These are phyloP conservation scores for Haemorhous mexicanus DNA, from an alignment of 2,113 vertebrate genomes.

Conservation along the genomic window DNA sequence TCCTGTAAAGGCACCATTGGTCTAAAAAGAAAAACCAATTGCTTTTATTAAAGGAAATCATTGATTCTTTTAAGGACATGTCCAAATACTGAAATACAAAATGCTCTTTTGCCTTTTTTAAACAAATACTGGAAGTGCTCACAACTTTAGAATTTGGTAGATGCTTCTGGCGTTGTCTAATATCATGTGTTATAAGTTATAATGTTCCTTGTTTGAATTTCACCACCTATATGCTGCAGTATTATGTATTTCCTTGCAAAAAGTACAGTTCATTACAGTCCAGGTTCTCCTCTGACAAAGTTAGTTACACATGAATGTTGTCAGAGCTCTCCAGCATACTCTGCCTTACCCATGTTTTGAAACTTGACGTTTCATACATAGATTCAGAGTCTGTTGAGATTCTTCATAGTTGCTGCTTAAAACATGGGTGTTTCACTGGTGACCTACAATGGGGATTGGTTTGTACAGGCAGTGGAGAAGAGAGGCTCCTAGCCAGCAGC, in stretches of 20 bases:
- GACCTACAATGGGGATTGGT: not conserved
- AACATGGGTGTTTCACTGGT: slow-evolving; percentile 4
- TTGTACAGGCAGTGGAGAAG: slow-evolving; percentile 30
- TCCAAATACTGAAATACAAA: not conserved
- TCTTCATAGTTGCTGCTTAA: slow-evolving; percentile 14
- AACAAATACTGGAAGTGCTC: not conserved
- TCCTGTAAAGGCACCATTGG: not conserved
- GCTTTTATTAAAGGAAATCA: slow-evolving; percentile 4
- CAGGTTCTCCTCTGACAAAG: not conserved
- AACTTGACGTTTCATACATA: not conserved
- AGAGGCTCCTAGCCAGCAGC: slow-evolving; percentile 63
- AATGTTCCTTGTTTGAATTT: not conserved
- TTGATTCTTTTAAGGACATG: not conserved
- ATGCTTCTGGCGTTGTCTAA: not conserved
- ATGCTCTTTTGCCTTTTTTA: not conserved
- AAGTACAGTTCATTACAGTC: not conserved
- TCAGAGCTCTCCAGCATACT: not conserved
- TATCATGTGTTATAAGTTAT: not conserved
- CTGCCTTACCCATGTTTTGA: not conserved
- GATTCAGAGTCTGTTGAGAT: not conserved
- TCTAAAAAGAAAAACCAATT: not conserved
- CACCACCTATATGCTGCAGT: not conserved
- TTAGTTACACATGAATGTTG: not conserved
- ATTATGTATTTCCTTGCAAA: not conserved
- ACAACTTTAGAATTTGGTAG: not conserved